Evolutionary conservation across 2,797 vertebrate genomes (phyloP).

Genomic region (Mus minutoides): DNA sequence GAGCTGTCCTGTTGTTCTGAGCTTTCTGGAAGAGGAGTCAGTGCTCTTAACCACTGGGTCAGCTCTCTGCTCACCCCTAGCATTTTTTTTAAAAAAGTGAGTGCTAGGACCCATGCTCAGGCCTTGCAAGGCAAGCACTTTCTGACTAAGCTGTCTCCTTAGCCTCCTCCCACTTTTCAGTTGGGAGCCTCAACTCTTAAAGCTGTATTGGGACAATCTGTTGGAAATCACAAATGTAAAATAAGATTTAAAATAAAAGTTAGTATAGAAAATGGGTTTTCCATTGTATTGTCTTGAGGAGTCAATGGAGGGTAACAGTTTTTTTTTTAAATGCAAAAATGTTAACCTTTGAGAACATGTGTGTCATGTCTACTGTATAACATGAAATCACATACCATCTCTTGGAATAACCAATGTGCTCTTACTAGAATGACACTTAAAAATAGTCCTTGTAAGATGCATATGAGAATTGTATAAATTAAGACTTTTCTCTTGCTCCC

Average conservation of each 20-base stretch:
- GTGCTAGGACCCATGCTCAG: neutral
- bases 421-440: slow-evolving; percentile 31
- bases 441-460: neutral
- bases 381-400: neutral
- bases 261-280: neutral
- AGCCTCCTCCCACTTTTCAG: neutral
- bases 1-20: neutral
- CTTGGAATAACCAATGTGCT: neutral
- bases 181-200: neutral
- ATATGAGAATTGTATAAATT: neutral
- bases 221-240: neutral
- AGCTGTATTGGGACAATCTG: neutral
- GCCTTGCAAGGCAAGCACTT: neutral
- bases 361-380: neutral
- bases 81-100: neutral
- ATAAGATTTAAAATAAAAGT: neutral
- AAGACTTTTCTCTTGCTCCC: neutral
- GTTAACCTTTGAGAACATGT: neutral
- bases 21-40: neutral
- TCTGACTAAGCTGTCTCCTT: neutral
- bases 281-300: neutral
- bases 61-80: neutral
- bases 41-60: neutral
- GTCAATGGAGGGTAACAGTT: neutral
- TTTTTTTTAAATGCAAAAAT: neutral